Percentiles rank a stretch among this genome's conserved stretches.
Evolutionary conservation across 2,888 invertebrate species (phyloP).

Genomic region (Beris morrisii): DNA sequence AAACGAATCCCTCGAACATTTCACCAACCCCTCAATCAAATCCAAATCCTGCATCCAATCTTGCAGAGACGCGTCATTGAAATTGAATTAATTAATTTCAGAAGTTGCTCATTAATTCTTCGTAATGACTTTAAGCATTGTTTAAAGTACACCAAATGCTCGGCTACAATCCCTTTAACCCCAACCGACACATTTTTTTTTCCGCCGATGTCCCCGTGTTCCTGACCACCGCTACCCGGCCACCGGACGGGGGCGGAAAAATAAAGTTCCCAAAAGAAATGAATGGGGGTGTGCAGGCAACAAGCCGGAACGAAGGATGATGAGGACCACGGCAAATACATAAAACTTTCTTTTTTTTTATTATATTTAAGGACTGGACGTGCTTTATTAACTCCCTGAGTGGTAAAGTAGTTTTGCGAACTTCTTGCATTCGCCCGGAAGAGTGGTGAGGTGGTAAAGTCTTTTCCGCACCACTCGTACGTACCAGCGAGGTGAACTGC

Average conservation of each 20-base stretch:
- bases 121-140: constrained; percentile 4
- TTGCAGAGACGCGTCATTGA: no score
- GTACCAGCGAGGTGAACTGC: neutral
- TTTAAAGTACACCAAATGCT: constrained; percentile 5
- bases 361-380: constrained; percentile 37
- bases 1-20: no score
- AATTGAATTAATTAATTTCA: constrained; percentile 20
- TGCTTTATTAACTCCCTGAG: constrained; percentile 38
- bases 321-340: neutral
- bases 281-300: neutral
- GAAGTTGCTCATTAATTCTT: constrained; percentile 13
- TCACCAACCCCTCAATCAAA: no score
- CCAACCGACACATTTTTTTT: neutral
- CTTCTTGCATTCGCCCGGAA: constrained; percentile 25
- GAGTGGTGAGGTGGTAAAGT: constrained; percentile 4
- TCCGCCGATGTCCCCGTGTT: neutral
- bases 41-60: no score
- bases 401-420: constrained; percentile 30
- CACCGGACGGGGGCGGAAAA: neutral
- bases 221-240: no score
- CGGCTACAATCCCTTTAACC: constrained; percentile 2
- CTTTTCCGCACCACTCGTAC: neutral
- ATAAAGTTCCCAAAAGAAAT: neutral
- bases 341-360: constrained; percentile 34
- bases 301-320: constrained; percentile 10